Conservation (phyloP, 2,113 vertebrate genomes). For the Globicephala melas region DNA sequence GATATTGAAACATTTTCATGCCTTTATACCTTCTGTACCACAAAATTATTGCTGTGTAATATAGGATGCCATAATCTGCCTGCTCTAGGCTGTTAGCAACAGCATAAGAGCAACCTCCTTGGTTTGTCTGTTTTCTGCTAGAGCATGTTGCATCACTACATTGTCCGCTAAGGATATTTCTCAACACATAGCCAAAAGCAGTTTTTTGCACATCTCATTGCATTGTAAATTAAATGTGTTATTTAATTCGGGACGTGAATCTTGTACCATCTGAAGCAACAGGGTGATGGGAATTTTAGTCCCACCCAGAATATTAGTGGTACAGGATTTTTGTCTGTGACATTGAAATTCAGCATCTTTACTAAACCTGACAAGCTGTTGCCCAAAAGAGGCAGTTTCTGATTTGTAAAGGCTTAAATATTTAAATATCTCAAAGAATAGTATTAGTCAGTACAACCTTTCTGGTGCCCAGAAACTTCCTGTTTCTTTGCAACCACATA, state of each 20-base stretch:
- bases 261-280: neutral
- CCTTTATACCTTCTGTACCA: neutral
- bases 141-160: neutral
- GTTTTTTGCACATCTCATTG: neutral
- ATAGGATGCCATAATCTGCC: neutral
- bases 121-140: neutral
- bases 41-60: neutral
- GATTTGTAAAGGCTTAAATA: constrained; percentile 26
- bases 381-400: neutral
- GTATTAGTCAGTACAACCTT: neutral
- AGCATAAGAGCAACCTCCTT: neutral
- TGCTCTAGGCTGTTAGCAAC: accelerated
- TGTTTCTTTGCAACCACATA: neutral
- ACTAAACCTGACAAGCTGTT: neutral
- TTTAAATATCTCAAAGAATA: neutral
- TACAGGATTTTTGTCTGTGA: neutral
- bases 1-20: neutral
- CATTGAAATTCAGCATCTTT: constrained; percentile 28
- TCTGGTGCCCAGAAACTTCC: neutral
- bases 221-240: neutral
- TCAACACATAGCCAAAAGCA: neutral
- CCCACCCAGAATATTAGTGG: neutral
- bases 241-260: neutral
- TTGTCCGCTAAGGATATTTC: neutral
- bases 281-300: constrained; percentile 4